These are phyloP conservation scores for Dichetophora obliterata DNA, from an alignment of 2,888 invertebrate genomes.

Conservation along the genomic window DNA sequence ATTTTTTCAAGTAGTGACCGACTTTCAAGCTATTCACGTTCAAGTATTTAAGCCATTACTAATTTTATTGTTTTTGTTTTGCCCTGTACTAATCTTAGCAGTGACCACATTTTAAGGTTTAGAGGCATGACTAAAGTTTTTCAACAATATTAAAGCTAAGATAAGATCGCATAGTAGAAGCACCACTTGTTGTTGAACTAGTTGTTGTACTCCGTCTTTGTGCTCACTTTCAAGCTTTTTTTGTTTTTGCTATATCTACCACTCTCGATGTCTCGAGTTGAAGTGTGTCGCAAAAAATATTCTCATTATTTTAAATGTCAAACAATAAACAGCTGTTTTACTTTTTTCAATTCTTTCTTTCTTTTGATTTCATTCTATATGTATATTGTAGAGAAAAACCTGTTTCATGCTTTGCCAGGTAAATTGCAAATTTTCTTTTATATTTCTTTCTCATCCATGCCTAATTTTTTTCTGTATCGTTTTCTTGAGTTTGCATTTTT, in stretches of 20 bases:
- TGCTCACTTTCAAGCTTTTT: not conserved
- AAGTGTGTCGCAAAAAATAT: not conserved
- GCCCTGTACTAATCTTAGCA: no score
- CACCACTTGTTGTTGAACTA: not conserved
- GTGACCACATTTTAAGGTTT: no score
- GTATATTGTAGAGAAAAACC: not conserved
- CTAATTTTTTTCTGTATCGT: not conserved
- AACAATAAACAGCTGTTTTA: not conserved
- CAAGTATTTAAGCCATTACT: no score
- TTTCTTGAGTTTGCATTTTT: not conserved
- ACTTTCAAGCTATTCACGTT: no score
- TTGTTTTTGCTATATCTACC: not conserved
- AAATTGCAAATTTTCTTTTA: not conserved
- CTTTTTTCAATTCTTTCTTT: not conserved
- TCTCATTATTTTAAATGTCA: constrained; percentile 7
- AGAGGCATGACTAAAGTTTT: no score
- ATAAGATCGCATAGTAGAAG: not conserved
- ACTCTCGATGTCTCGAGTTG: not conserved
- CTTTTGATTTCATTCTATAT: not conserved
- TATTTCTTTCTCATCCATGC: not conserved
- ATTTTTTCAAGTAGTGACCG: no score
- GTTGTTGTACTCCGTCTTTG: no score
- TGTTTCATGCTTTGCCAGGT: not conserved
- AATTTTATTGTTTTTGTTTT: no score
- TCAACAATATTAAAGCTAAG: constrained; percentile 2